Conservation (phyloP, 2,888 invertebrate genomes). For the Mycalesis mineus region DNA sequence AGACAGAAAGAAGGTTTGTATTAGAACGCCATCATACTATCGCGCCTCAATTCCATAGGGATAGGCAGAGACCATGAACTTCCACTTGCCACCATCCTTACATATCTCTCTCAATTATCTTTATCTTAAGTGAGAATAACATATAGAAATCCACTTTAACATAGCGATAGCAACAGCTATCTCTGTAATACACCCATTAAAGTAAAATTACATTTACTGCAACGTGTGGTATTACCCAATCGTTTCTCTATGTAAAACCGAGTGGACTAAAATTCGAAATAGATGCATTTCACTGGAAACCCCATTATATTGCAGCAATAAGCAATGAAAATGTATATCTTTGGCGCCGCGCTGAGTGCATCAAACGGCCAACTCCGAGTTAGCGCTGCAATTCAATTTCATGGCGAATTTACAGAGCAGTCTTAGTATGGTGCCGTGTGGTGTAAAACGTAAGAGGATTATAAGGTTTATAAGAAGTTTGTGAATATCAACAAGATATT, state of each 20-base stretch:
- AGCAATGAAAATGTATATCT: constrained; percentile 27
- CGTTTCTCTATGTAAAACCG: background rate
- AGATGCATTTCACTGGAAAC: constrained; percentile 19
- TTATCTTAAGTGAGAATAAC: no score
- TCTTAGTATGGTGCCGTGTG: constrained; percentile 24
- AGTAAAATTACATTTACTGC: background rate
- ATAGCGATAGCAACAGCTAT: no score
- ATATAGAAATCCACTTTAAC: no score
- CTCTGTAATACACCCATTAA: background rate
- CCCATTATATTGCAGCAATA: constrained; percentile 24
- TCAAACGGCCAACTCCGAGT: constrained; percentile 28
- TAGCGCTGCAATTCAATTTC: constrained; percentile 33
- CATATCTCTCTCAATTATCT: no score
- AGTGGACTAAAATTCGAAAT: background rate
- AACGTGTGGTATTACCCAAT: background rate
- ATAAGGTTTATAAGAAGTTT: no score
- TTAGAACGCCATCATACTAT: no score
- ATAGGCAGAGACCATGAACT: no score
- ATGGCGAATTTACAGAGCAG: constrained; percentile 33
- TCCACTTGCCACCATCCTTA: no score
- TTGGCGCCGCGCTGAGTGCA: constrained; percentile 19
- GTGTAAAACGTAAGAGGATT: background rate
- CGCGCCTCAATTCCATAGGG: no score
- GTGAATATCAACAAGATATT: no score
- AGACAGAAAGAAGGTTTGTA: no score